Evolutionary conservation across 2,113 vertebrate species (phyloP).

Genomic region (Marcusenius ussheri): DNA sequence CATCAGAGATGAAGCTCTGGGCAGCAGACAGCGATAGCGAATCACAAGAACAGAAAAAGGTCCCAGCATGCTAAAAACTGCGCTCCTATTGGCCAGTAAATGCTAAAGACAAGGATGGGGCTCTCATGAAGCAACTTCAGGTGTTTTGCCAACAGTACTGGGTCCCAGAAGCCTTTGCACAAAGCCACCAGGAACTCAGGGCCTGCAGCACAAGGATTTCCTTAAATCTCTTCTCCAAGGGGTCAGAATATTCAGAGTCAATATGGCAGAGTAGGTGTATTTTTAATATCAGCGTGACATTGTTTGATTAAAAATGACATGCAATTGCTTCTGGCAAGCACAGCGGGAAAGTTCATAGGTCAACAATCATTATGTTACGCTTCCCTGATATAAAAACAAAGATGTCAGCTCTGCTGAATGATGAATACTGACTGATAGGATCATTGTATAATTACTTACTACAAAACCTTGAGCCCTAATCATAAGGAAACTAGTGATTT

Average conservation of each 20-base stretch:
- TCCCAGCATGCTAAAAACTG: neutral
- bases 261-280: neutral
- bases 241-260: neutral
- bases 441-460: neutral
- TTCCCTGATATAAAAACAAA: neutral
- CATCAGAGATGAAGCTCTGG: neutral
- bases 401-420: neutral
- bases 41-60: neutral
- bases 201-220: neutral
- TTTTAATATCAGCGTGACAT: neutral
- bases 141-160: neutral
- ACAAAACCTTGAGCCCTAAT: neutral
- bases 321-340: neutral
- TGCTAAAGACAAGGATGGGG: neutral
- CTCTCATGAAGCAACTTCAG: neutral
- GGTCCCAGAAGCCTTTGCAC: neutral
- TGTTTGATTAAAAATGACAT: neutral
- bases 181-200: neutral
- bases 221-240: neutral
- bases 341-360: neutral
- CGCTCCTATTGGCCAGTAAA: neutral
- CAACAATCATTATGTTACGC: neutral
- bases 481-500: neutral
- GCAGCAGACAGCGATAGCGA: neutral
- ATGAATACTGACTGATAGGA: neutral